phyloP scores from a whole-genome alignment of 2,113 vertebrate species.

The Mobula hypostoma region DNA sequence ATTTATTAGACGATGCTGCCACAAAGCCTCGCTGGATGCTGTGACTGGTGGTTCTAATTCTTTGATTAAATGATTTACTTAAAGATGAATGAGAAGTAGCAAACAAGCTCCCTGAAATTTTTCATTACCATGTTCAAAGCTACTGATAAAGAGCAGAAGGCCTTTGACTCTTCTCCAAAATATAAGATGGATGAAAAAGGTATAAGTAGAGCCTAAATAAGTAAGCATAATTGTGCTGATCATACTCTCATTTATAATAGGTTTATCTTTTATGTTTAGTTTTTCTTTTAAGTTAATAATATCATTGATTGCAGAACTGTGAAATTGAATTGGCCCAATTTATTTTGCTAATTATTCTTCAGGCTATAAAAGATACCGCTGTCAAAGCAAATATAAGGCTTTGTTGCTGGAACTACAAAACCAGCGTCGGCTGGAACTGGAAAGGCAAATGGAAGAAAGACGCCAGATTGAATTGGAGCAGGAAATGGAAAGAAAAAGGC shows the following conservation, averaged over 20 bases:
- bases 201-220: background rate
- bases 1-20: background rate
- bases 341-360: slow-evolving; percentile 30
- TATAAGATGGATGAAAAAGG: background rate
- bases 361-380: slow-evolving; percentile 50
- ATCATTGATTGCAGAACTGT: background rate
- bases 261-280: background rate
- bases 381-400: slow-evolving; percentile 47
- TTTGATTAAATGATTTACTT: background rate
- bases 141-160: background rate
- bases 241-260: background rate
- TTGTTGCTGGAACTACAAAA: slow-evolving; percentile 47
- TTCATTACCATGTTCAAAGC: background rate
- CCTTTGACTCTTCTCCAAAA: background rate
- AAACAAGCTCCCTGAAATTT: background rate
- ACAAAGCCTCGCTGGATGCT: background rate
- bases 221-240: background rate
- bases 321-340: background rate
- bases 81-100: background rate
- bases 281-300: background rate
- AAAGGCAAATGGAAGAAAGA: slow-evolving; percentile 39
- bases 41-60: background rate
- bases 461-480: slow-evolving; percentile 39
- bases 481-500: slow-evolving; percentile 47
- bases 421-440: slow-evolving; percentile 31